Conservation (phyloP, 2,888 invertebrate genomes). For the Antheraea yamamai region DNA sequence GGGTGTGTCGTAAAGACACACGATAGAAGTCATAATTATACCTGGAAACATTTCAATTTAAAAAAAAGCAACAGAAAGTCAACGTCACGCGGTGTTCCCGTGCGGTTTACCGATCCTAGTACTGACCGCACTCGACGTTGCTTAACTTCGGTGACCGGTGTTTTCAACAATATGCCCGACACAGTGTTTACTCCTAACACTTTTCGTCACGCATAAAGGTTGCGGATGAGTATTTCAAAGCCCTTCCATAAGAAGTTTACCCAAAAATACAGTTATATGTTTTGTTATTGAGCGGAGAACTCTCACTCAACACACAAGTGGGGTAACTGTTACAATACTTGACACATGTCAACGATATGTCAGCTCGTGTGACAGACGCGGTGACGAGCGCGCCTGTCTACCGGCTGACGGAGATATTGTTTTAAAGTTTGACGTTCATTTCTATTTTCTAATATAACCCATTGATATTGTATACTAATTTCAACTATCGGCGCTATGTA, state of each 20-base stretch:
- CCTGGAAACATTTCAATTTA: neutral
- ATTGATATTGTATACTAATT: neutral
- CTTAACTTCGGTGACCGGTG: conserved; percentile 71
- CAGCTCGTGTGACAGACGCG: neutral
- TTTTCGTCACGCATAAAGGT: too few relatives aligned
- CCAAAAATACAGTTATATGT: neutral
- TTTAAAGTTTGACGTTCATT: conserved; percentile 8
- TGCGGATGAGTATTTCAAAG: too few relatives aligned
- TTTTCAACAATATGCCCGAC: too few relatives aligned
- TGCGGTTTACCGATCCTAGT: conserved; percentile 78
- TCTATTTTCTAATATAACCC: neutral
- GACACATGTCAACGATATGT: conserved; percentile 6
- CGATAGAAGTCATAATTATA: neutral
- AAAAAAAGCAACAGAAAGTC: conserved; percentile 45
- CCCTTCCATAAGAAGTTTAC: too few relatives aligned
- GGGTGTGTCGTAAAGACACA: too few relatives aligned
- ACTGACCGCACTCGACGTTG: conserved; percentile 77
- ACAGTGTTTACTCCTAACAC: too few relatives aligned
- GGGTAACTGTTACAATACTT: neutral
- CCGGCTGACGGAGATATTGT: neutral
- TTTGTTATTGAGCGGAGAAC: neutral
- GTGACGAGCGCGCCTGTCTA: neutral
- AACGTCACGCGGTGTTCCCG: conserved; percentile 69
- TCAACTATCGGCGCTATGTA: neutral
- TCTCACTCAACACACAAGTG: conserved; percentile 9